A percentile compares a stretch with the other conserved stretches of the same genome.
phyloP scores from a whole-genome alignment of 30 jellyfish, hydroid and myxozoan genomes.

The Nemopilema nomurai region DNA sequence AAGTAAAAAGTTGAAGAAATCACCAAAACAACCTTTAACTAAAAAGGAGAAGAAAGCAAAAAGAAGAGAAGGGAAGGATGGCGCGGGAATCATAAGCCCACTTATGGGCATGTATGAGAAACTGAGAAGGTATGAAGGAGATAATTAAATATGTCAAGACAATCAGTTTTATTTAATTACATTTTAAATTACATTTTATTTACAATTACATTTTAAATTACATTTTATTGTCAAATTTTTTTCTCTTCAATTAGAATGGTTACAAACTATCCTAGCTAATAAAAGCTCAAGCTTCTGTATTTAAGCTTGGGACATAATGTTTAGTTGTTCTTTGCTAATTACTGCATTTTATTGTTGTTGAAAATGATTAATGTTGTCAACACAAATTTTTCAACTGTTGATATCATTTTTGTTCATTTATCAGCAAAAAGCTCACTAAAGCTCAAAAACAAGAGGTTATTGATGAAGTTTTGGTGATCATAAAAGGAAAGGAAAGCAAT shows the following conservation, averaged over 20 bases:
- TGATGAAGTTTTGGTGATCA: slow-evolving; percentile 53
- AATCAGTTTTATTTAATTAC: too few species aligned
- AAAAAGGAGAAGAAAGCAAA: slow-evolving; percentile 37
- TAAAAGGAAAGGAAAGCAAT: slow-evolving; percentile 66
- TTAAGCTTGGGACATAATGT: too few species aligned
- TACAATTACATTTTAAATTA: too few species aligned
- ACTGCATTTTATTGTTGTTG: not conserved
- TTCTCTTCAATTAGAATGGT: too few species aligned
- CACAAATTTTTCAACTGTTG: not conserved
- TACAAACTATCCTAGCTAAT: too few species aligned
- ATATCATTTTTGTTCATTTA: not conserved
- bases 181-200: too few species aligned
- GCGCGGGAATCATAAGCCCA: slow-evolving; percentile 48
- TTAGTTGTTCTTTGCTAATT: not conserved
- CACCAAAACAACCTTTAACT: slow-evolving; percentile 20
- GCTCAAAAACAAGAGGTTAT: slow-evolving; percentile 37
- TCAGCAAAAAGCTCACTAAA: slow-evolving; percentile 45
- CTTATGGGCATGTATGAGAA: slow-evolving; percentile 77
- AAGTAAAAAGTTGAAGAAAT: slow-evolving; percentile 1
- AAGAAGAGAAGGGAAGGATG: slow-evolving; percentile 43
- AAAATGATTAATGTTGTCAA: not conserved
- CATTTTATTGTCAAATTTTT: too few species aligned
- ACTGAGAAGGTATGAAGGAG: slow-evolving; percentile 78
- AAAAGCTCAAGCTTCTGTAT: too few species aligned
- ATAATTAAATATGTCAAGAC: too few species aligned